Base-by-base conservation (phyloP, 2,113 vertebrate genomes). In the Corynorhinus townsendii region DNA sequence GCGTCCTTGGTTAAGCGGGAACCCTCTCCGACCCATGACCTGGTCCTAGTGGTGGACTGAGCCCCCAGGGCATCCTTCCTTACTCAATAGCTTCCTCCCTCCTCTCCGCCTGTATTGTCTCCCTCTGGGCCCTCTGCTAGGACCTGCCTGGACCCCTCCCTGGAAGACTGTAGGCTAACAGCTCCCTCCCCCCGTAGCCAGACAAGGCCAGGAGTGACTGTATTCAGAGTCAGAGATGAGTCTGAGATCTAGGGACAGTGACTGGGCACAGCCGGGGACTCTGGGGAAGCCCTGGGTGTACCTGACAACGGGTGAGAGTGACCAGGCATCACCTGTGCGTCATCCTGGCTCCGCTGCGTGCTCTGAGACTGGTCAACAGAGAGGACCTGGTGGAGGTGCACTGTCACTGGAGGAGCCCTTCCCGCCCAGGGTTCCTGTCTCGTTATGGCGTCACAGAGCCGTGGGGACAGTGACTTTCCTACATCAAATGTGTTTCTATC, bases 361-460 rank as follows among this genome's bases (percentile, higher is more conserved):
- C 12, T 40, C 9, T 49, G 26, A 22, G 26, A 52, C 11, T 8
- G 33, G 17, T 24, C 35, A 38, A 38, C 69, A 54, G 69, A 40
- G 38, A 68, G 1, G 4, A 11, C n/a, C 2, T 11, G 20, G 54
- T 19, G 54, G 17, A 56, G 54, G 6, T 20, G 49, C 54, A 22
- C 5, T 20, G 17, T 56, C 54, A 5, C 4, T 3, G 38, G 47
- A 49, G 49, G 49, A 49, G 49, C 4, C 49, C 49, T 16, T 49
- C 15, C 1, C 15, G 19, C 22, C 38, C 35, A n/a, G 24, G 68
- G 9, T 10, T 71, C 22, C 35, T 38, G n/a, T 69, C 68, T 38
- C 1, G 15, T n/a, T 24, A 22, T 40, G 22, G 12, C 9, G 11
- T 12, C 11, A 26, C 20, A 2, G 68, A 0, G 35, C 4, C 19